Conservation (phyloP, 2,797 vertebrate species). For the Thamnophis elegans region DNA sequence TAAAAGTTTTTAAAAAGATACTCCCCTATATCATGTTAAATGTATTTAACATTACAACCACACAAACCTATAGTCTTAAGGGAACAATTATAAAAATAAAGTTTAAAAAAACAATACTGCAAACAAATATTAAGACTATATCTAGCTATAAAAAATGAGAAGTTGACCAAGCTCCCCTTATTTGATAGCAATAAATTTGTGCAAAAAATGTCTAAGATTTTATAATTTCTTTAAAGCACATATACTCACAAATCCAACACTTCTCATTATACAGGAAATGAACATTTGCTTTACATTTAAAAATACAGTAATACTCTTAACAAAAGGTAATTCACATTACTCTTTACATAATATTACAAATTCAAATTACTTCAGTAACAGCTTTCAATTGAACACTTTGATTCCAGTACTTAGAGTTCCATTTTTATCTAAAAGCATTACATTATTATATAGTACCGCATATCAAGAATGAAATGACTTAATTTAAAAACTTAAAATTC, state of each 20-base stretch:
- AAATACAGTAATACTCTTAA: constrained; percentile 56
- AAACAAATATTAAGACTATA: constrained; percentile 60
- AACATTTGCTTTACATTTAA: constrained; percentile 55
- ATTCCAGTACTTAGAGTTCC: constrained; percentile 30
- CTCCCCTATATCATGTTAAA: constrained; percentile 61
- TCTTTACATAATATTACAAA: constrained; percentile 60
- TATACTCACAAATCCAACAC: constrained; percentile 48
- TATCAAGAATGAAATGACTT: constrained; percentile 33
- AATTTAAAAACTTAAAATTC: not conserved
- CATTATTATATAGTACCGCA: constrained; percentile 26
- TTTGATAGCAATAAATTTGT: constrained; percentile 47
- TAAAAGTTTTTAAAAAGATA: constrained; percentile 61
- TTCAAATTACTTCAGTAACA: constrained; percentile 62
- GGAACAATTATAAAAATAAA: constrained; percentile 71
- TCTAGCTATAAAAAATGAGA: constrained; percentile 57
- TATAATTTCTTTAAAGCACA: constrained; percentile 17
- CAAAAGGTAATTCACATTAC: constrained; percentile 56
- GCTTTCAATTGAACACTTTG: constrained; percentile 70
- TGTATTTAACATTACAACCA: constrained; percentile 64
- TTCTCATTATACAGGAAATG: constrained; percentile 45
- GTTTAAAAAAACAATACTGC: constrained; percentile 56
- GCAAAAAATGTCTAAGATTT: constrained; percentile 23
- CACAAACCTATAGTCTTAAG: constrained; percentile 66
- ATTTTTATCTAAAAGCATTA: constrained; percentile 45
- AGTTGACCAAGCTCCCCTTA: constrained; percentile 48